Conservation (phyloP, 1,140 invertebrate species). For the Hylaeus volcanicus region DNA sequence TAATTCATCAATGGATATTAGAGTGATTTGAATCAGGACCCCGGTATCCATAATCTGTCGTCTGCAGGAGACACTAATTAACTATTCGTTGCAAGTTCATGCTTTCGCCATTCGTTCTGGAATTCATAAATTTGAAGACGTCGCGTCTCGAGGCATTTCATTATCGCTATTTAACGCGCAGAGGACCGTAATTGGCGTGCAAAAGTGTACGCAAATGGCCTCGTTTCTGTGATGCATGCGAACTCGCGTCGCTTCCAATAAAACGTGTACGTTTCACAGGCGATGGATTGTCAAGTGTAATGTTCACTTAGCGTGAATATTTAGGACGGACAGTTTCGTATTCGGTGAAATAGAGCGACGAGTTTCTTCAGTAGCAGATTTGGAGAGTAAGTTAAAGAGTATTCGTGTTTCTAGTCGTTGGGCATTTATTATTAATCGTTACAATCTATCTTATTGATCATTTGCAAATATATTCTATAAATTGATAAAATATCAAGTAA, state of each 20-base stretch:
- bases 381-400: too few species aligned
- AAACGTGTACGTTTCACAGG: not conserved
- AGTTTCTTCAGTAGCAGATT: too few species aligned
- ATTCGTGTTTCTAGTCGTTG: too few species aligned
- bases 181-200: slow-evolving; percentile 1
- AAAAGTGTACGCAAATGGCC: slow-evolving; percentile 28
- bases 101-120: too few species aligned
- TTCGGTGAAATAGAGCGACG: not conserved
- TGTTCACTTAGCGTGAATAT: not conserved
- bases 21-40: not conserved
- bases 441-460: too few species aligned
- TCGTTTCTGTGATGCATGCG: not conserved
- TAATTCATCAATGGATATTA: not conserved
- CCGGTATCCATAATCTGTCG: not conserved
- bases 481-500: too few species aligned
- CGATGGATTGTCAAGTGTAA: slow-evolving; percentile 6
- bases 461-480: too few species aligned
- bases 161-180: slow-evolving; percentile 12
- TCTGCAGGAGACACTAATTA: not conserved
- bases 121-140: not conserved
- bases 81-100: not conserved
- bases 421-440: too few species aligned
- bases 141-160: not conserved
- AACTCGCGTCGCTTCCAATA: not conserved
- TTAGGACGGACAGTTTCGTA: not conserved